phyloP scores from a whole-genome alignment of 2,797 vertebrate species.

The Mormyrus proboscirostris region DNA sequence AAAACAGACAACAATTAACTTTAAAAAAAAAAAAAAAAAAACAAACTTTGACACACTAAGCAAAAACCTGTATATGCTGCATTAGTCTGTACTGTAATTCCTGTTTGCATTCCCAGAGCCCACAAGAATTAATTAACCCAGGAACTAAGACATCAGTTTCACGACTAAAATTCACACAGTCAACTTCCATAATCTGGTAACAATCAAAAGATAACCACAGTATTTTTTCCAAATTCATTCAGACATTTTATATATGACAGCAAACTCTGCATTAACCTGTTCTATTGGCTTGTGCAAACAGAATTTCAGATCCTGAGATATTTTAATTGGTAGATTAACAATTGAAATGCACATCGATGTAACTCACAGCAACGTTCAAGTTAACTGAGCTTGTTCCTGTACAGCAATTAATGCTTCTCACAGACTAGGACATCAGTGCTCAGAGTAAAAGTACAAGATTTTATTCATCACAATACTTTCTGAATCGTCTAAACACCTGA shows the following conservation, averaged over 20 bases:
- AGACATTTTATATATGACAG: not conserved
- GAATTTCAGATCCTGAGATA: not conserved
- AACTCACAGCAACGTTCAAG: not conserved
- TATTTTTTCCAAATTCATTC: not conserved
- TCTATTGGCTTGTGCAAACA: not conserved
- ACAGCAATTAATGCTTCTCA: not conserved
- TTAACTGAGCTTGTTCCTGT: not conserved
- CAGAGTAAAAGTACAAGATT: not conserved
- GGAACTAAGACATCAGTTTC: not conserved
- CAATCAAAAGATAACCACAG: not conserved
- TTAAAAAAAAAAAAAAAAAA: not conserved
- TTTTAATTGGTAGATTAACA: not conserved
- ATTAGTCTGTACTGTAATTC: not conserved
- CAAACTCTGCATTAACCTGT: not conserved
- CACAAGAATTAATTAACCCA: not conserved
- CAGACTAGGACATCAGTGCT: not conserved
- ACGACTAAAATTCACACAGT: not conserved
- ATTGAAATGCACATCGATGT: not conserved
- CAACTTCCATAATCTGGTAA: not conserved
- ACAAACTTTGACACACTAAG: not conserved
- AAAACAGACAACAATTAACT: slow-evolving; percentile 10
- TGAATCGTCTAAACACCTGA: not conserved
- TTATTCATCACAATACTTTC: not conserved
- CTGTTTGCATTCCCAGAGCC: not conserved
- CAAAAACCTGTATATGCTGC: not conserved